Evolutionary conservation across 2,888 invertebrate genomes (phyloP).

Genomic region (Apamea monoglypha): DNA sequence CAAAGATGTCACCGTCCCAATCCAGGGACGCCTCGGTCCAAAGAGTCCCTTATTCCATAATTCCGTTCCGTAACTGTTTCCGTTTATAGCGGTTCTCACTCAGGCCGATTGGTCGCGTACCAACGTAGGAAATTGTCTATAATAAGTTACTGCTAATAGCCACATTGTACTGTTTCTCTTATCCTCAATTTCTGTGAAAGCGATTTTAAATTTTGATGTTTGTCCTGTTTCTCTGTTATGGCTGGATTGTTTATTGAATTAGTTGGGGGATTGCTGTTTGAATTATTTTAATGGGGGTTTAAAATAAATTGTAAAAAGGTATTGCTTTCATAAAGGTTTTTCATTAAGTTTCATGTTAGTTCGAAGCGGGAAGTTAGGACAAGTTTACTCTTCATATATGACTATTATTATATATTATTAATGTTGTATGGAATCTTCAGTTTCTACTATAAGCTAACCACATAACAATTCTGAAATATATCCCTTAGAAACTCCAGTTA

Average conservation of each 20-base stretch:
- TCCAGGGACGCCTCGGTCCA: slow-evolving; percentile 66
- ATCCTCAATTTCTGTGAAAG: slow-evolving; percentile 76
- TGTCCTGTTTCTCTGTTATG: slow-evolving; percentile 67
- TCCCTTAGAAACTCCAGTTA: background rate
- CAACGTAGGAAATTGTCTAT: slow-evolving; percentile 84
- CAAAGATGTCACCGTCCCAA: slow-evolving; percentile 56
- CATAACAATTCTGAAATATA: slow-evolving; percentile 3
- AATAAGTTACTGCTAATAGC: slow-evolving; percentile 83
- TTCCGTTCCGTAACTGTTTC: slow-evolving; percentile 81
- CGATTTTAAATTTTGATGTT: slow-evolving; percentile 80
- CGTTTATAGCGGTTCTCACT: slow-evolving; percentile 85
- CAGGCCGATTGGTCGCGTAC: slow-evolving; percentile 84
- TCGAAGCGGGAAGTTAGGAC: background rate
- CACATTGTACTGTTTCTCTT: slow-evolving; percentile 79
- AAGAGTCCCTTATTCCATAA: slow-evolving; percentile 75
- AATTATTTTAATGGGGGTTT: slow-evolving; percentile 45
- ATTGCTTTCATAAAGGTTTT: slow-evolving; percentile 12
- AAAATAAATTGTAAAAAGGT: slow-evolving; percentile 26
- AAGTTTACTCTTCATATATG: background rate
- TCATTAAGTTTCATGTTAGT: background rate
- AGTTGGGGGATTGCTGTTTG: slow-evolving; percentile 58
- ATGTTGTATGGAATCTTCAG: background rate
- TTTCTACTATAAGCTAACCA: background rate
- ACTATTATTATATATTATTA: background rate
- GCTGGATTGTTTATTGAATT: slow-evolving; percentile 61